Conservation (phyloP, 2,888 invertebrate genomes). For the Polyommatus iphigenia region DNA sequence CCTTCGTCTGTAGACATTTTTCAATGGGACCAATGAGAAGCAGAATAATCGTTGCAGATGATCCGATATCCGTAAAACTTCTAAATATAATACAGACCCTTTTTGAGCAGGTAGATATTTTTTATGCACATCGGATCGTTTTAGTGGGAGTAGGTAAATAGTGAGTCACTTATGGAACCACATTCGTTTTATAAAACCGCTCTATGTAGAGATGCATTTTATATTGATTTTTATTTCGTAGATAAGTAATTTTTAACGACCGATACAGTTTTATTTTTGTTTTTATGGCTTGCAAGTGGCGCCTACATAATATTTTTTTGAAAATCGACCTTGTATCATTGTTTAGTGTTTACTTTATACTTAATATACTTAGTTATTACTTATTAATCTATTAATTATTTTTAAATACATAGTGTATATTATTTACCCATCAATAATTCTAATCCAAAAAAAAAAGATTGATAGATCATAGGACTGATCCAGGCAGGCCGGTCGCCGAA, state of each 20-base stretch:
- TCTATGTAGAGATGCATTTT: background rate
- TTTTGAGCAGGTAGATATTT: constrained; percentile 71
- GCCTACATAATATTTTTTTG: too few species aligned
- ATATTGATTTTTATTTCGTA: constrained; percentile 1
- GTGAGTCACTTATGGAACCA: constrained; percentile 12
- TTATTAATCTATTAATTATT: too few species aligned
- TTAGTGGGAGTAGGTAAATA: constrained; percentile 46
- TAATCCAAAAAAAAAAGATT: too few species aligned
- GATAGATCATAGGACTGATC: too few species aligned
- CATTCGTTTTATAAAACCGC: constrained; percentile 14
- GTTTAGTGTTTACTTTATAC: too few species aligned
- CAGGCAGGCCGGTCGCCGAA: too few species aligned
- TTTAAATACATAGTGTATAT: too few species aligned
- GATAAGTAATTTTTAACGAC: background rate
- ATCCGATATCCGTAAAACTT: constrained; percentile 60
- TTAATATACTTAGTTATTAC: too few species aligned
- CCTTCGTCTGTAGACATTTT: constrained; percentile 61
- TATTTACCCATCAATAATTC: too few species aligned
- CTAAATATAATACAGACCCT: constrained; percentile 59
- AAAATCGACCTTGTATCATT: too few species aligned
- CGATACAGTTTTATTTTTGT: background rate
- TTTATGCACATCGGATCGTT: constrained; percentile 66
- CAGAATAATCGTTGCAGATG: constrained; percentile 66
- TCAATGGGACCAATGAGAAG: constrained; percentile 56
- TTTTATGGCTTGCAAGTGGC: too few species aligned